Conservation (phyloP, 2,888 invertebrate genomes). For the Tricholauxania praeusta region DNA sequence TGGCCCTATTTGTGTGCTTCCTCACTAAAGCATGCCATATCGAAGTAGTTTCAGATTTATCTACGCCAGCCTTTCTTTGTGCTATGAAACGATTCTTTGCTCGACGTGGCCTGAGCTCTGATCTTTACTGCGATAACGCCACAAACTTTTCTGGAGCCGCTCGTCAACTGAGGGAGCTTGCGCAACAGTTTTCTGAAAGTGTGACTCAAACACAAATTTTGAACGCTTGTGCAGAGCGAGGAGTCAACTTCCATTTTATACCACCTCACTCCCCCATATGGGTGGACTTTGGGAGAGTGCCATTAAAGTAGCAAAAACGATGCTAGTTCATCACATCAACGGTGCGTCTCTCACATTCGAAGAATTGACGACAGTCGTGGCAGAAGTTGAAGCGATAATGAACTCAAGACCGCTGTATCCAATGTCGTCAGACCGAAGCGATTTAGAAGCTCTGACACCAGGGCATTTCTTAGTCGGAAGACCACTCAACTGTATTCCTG, state of each 20-base stretch:
- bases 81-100: conserved; percentile 40
- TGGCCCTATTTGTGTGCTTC: no score
- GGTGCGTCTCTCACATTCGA: not conserved
- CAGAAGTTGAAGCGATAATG: conserved; percentile 24
- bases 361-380: not conserved
- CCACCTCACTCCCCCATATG: not conserved
- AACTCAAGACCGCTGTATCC: conserved; percentile 19
- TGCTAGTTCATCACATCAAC: not conserved
- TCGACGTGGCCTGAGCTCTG: conserved; percentile 19
- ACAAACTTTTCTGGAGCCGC: conserved; percentile 23
- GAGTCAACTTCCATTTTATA: conserved; percentile 5
- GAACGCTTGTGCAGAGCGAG: not conserved
- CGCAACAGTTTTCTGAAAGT: not conserved
- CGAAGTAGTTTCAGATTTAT: conserved; percentile 42
- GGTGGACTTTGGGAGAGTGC: conserved; percentile 5
- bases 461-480: conserved; percentile 26
- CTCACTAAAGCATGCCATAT: no score
- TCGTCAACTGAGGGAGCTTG: not conserved
- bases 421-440: conserved; percentile 17
- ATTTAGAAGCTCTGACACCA: conserved; percentile 27
- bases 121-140: conserved; percentile 35
- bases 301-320: not conserved
- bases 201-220: not conserved
- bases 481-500: conserved; percentile 12
- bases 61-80: conserved; percentile 27